Evolutionary conservation across 2,888 invertebrate species (phyloP).

Genomic region (Tachina grossa): DNA sequence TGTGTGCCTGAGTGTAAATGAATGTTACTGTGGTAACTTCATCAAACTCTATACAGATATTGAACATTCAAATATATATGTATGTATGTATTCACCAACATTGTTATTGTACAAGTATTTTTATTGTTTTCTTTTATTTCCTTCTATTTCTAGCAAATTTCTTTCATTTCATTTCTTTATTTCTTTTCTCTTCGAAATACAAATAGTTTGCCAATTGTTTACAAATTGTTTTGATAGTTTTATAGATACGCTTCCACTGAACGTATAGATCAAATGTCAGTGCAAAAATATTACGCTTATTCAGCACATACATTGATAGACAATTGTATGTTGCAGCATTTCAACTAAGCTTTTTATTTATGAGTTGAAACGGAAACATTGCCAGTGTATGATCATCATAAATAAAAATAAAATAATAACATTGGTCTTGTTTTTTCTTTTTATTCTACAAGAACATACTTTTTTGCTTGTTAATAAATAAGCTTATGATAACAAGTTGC

Average conservation of each 20-base stretch:
- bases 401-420: slow-evolving; percentile 26
- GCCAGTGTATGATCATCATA: slow-evolving; percentile 31
- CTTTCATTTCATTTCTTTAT: slow-evolving; percentile 40
- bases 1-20: not conserved
- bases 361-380: slow-evolving; percentile 40
- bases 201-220: slow-evolving; percentile 72
- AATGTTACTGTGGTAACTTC: slow-evolving; percentile 46
- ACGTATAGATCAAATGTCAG: slow-evolving; percentile 59
- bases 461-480: no score
- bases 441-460: no score
- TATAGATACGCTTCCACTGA: slow-evolving; percentile 60
- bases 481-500: no score
- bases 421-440: not conserved
- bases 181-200: slow-evolving; percentile 29
- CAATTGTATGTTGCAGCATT: slow-evolving; percentile 2
- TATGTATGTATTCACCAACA: slow-evolving; percentile 7
- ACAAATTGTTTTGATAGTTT: slow-evolving; percentile 79
- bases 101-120: slow-evolving; percentile 27
- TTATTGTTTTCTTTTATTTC: not conserved
- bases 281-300: slow-evolving; percentile 51
- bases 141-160: slow-evolving; percentile 15
- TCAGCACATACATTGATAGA: slow-evolving; percentile 37
- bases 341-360: slow-evolving; percentile 58
- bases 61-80: not conserved
- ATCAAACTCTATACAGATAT: slow-evolving; percentile 5